Base-by-base conservation (phyloP, 2,888 invertebrate genomes). In the Chymomyza procnemis region DNA sequence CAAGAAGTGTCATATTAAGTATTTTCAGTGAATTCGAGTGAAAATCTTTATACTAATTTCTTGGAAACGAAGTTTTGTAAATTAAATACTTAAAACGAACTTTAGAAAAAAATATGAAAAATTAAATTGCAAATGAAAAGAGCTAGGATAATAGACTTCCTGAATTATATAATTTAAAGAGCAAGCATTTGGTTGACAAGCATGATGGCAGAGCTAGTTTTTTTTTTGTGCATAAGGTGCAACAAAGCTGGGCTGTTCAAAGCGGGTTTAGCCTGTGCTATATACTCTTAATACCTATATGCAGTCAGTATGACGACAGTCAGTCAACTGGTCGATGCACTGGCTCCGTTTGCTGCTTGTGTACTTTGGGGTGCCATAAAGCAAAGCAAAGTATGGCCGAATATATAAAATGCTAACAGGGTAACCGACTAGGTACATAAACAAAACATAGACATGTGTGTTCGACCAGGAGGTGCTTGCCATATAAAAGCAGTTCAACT, bases 281-380 rank as follows among this genome's bases (percentile, higher is more conserved):
- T 41, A 41, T 41, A 12, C 34, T 26, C 26, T 26, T 26, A 26
- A 8, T 6, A 26, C 26, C 4, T 50, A 50, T 50, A 50, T n/a
- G 34, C 19, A 50, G 50, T 50, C 50, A 19, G 19, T 50, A 12
- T 19, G 8, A n/a, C 18, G 50, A 12, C 12, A 41, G 34, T 41
- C 34, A 41, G 34, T 12, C 34, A 41, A 41, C 34, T 41, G 34
- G 34, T 41, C 34, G 34, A 41, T 41, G 34, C 34, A 12, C 12
- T 50, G 8, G 16, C 48, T 50, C 18, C 16, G 21, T 54, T 21
- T 57, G 57, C n/a, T 57, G 34, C 18, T 34, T 76, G 69, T 84
- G 69, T 86, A 73, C 81, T 69, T 86, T 86, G 87, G 87, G 87
- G 81, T 81, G 75, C 82, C 85, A 81, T 81, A 81, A 81, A 86